A percentile compares a stretch with the other conserved stretches of the same genome.
phyloP scores from a whole-genome alignment of 2,888 invertebrate genomes.

The Ganaspis brasiliensis region DNA sequence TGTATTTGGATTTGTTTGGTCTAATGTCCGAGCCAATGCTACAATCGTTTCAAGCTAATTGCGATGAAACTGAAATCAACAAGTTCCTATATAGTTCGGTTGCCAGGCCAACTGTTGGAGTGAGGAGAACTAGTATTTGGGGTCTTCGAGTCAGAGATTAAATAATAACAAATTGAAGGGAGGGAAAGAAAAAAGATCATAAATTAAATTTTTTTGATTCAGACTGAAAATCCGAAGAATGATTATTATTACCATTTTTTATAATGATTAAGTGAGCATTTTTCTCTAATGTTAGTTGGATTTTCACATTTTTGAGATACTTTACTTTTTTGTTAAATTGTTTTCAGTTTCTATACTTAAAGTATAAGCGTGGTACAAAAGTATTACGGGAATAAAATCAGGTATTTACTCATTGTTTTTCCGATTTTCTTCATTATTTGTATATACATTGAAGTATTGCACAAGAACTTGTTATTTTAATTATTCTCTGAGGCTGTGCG shows the following conservation, averaged over 20 bases:
- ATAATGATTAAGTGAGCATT: neutral
- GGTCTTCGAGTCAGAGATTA: constrained; percentile 91
- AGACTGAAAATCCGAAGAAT: constrained; percentile 24
- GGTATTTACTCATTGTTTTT: constrained; percentile 25
- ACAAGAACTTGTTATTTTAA: constrained; percentile 32
- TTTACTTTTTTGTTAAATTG: constrained; percentile 47
- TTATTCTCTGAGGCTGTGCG: constrained; percentile 39
- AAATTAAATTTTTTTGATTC: constrained; percentile 1
- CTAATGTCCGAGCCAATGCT: constrained; percentile 85
- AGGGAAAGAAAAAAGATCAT: neutral
- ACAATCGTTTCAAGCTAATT: constrained; percentile 80
- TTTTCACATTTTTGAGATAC: constrained; percentile 22
- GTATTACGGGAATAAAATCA: neutral
- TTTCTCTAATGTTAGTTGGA: neutral
- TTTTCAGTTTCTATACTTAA: constrained; percentile 46
- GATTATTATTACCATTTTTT: neutral
- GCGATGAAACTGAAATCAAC: constrained; percentile 86
- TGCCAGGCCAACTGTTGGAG: constrained; percentile 94
- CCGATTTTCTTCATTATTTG: constrained; percentile 35
- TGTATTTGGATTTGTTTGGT: constrained; percentile 92
- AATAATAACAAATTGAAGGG: constrained; percentile 39
- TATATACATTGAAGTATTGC: constrained; percentile 35
- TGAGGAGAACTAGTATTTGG: constrained; percentile 94
- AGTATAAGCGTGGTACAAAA: constrained; percentile 53
- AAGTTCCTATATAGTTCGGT: constrained; percentile 91